Percentiles rank a stretch among this genome's conserved stretches.
These are phyloP conservation scores for Anastrepha ludens DNA, from an alignment of 1,140 invertebrate genomes.

Conservation along the genomic window DNA sequence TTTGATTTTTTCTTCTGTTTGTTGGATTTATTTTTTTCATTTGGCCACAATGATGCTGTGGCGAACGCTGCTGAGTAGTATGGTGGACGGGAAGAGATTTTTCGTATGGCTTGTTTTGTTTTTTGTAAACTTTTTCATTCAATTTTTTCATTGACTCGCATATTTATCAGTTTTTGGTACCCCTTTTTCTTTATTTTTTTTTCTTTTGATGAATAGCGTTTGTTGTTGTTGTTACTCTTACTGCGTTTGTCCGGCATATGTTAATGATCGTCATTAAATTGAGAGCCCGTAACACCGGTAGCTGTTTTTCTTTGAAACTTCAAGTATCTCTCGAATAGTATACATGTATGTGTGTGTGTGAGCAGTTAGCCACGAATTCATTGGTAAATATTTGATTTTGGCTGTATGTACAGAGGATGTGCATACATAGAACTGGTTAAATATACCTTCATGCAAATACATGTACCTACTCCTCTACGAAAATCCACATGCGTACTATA, in stretches of 20 bases:
- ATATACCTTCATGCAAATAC: neutral
- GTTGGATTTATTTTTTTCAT: neutral
- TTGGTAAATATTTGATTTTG: conserved; percentile 46
- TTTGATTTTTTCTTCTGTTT: neutral
- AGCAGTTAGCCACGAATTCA: conserved; percentile 12
- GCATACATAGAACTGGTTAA: neutral
- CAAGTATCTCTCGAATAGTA: conserved; percentile 29
- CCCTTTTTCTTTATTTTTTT: neutral
- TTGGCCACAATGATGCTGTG: neutral
- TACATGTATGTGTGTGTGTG: neutral
- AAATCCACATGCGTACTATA: neutral
- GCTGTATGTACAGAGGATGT: conserved; percentile 10
- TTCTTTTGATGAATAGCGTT: neutral
- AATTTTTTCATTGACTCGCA: neutral
- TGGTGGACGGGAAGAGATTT: neutral
- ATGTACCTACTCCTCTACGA: neutral
- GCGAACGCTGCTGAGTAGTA: neutral
- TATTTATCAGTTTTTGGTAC: neutral
- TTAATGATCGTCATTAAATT: conserved; percentile 45
- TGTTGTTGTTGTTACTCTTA: neutral
- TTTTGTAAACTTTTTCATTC: neutral
- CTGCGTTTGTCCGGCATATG: conserved; percentile 32
- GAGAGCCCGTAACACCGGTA: conserved; percentile 50
- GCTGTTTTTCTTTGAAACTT: conserved; percentile 31
- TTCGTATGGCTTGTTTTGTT: neutral